These are phyloP conservation scores for Nomada fabriciana DNA, from an alignment of 2,888 invertebrate genomes.

Conservation along the genomic window DNA sequence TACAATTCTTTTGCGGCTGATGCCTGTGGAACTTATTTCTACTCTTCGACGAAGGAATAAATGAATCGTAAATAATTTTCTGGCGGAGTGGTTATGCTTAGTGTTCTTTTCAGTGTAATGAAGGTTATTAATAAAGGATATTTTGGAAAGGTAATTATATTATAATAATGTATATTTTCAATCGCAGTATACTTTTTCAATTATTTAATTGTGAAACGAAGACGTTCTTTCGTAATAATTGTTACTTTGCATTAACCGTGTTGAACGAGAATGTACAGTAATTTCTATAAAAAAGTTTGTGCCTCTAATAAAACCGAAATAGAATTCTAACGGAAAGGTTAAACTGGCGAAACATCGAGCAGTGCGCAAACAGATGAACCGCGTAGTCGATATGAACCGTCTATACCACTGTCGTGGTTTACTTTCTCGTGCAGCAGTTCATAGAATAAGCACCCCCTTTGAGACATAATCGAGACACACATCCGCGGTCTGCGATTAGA, in stretches of 20 bases:
- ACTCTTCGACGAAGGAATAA: no score
- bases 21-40: no score
- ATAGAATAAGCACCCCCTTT: slow-evolving; percentile 45
- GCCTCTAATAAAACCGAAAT: slow-evolving; percentile 29
- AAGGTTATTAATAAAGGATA: no score
- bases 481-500: slow-evolving; percentile 61
- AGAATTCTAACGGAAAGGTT: slow-evolving; percentile 38
- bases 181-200: background rate
- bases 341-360: slow-evolving; percentile 17
- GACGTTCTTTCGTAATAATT: background rate
- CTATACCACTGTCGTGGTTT: slow-evolving; percentile 36
- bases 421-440: slow-evolving; percentile 30
- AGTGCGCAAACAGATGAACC: slow-evolving; percentile 27
- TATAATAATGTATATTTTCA: background rate
- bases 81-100: no score
- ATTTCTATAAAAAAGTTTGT: slow-evolving; percentile 27
- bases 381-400: slow-evolving; percentile 44
- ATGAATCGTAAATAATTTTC: no score
- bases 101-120: no score
- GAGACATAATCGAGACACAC: slow-evolving; percentile 44
- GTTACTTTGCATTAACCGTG: background rate
- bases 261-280: background rate
- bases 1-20: no score
- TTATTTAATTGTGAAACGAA: background rate
- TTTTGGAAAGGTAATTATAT: no score